Percentiles rank a stretch among this genome's conserved stretches.
These are phyloP conservation scores for Hydractinia symbiolongicarpus DNA, from an alignment of 30 jellyfish, hydroid and myxozoan species.

Conservation along the genomic window DNA sequence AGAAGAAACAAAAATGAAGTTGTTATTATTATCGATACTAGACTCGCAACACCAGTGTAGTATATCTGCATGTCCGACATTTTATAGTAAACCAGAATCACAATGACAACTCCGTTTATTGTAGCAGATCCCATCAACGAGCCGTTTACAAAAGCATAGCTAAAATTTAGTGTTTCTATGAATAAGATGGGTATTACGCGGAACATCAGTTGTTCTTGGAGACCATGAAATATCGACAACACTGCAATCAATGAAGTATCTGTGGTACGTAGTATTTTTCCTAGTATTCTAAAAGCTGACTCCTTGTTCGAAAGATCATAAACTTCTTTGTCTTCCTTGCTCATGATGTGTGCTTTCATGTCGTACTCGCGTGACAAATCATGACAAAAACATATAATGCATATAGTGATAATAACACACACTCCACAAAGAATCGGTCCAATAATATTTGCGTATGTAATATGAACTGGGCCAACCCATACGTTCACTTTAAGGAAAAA, in stretches of 20 bases:
- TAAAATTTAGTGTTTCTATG: background rate
- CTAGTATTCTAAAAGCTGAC: background rate
- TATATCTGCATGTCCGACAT: too few species aligned
- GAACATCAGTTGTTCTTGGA: background rate
- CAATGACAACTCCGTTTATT: too few species aligned
- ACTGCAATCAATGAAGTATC: background rate
- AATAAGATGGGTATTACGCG: background rate
- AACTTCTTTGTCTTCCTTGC: background rate
- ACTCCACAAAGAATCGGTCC: background rate
- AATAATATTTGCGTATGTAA: background rate
- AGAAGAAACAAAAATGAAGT: too few species aligned
- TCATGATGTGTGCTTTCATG: background rate
- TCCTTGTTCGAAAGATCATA: background rate
- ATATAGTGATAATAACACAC: background rate
- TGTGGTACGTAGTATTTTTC: background rate
- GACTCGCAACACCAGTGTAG: too few species aligned
- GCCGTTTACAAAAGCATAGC: background rate
- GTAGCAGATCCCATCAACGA: background rate
- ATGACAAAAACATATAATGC: background rate
- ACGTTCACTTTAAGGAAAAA: background rate
- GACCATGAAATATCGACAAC: background rate
- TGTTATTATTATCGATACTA: too few species aligned
- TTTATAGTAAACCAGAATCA: too few species aligned
- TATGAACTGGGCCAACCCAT: background rate
- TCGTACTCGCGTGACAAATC: slow-evolving; percentile 10